Evolutionary conservation across 2,888 invertebrate genomes (phyloP).

Genomic region (Pandemis heparana): DNA sequence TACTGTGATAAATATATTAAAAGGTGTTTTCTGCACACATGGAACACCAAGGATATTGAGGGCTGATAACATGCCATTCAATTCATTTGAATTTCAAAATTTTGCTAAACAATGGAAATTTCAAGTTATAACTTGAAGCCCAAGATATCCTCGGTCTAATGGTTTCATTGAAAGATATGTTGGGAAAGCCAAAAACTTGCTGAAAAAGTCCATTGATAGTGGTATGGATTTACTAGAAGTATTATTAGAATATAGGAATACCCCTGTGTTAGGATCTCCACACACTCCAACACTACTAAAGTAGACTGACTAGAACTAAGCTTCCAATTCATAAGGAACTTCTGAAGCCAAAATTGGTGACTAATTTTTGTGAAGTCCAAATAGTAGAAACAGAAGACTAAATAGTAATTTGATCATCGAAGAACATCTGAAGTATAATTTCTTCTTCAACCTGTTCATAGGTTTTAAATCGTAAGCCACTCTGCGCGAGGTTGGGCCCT

Average conservation of each 20-base stretch:
- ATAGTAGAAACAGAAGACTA: too few relatives aligned
- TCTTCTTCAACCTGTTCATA: too few relatives aligned
- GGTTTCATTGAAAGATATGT: constrained; percentile 23
- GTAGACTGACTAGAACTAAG: constrained; percentile 15
- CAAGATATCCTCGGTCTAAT: constrained; percentile 20
- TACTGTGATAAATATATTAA: neutral
- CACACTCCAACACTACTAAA: constrained; percentile 19
- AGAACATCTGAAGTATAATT: too few relatives aligned
- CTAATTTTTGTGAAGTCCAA: neutral
- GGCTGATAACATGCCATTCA: neutral
- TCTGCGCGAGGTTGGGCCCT: too few relatives aligned
- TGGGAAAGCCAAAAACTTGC: constrained; percentile 21
- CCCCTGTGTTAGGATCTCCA: constrained; percentile 15
- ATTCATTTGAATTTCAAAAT: neutral
- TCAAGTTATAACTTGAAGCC: constrained; percentile 9
- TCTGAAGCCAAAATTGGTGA: neutral
- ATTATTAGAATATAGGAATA: constrained; percentile 5
- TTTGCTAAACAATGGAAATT: constrained; percentile 9
- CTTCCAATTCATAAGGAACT: constrained; percentile 18
- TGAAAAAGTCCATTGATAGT: constrained; percentile 16
- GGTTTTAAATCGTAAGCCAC: too few relatives aligned
- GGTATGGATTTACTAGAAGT: neutral
- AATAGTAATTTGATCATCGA: too few relatives aligned
- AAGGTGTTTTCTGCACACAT: neutral
- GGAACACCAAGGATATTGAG: neutral